A percentile compares a stretch with the other conserved stretches of the same genome.
Conservation (phyloP, 2,888 invertebrate genomes). For the Diplolepis rosae region DNA sequence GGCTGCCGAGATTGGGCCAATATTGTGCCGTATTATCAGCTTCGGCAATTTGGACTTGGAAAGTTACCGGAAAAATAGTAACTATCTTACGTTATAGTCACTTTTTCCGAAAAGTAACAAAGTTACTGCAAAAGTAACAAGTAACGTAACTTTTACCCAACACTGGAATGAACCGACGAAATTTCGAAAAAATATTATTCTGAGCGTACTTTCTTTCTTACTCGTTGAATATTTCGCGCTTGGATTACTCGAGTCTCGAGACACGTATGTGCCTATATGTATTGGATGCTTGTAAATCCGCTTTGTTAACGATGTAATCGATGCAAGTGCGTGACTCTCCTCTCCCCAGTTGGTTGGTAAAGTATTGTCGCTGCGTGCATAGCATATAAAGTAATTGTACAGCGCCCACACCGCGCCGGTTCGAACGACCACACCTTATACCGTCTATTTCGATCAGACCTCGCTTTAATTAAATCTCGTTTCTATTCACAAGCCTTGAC, state of each 20-base stretch:
- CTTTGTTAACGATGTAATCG: slow-evolving; percentile 58
- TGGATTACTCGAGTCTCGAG: background rate
- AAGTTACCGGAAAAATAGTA: too few relatives aligned
- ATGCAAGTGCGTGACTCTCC: slow-evolving; percentile 52
- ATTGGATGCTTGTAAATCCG: slow-evolving; percentile 56
- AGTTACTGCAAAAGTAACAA: too few relatives aligned
- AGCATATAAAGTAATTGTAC: slow-evolving; percentile 49
- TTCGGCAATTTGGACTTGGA: too few relatives aligned
- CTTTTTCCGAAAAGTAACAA: too few relatives aligned
- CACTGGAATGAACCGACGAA: too few relatives aligned
- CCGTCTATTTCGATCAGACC: slow-evolving; percentile 30
- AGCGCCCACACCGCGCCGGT: slow-evolving; percentile 35
- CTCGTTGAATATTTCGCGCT: background rate
- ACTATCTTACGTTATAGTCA: too few relatives aligned
- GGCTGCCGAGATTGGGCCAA: too few relatives aligned
- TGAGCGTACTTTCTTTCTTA: too few relatives aligned
- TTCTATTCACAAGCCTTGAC: slow-evolving; percentile 21
- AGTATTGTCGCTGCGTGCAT: slow-evolving; percentile 53
- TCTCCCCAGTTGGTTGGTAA: slow-evolving; percentile 48
- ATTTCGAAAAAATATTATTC: too few relatives aligned
- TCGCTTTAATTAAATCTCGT: slow-evolving; percentile 28
- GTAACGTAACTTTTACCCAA: too few relatives aligned
- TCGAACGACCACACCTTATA: background rate
- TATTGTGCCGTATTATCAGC: too few relatives aligned
- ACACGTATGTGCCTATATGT: slow-evolving; percentile 54